Percentiles rank a stretch among this genome's conserved stretches.
These are phyloP conservation scores for Neogale vison DNA, from an alignment of 2,113 vertebrate genomes.

Conservation along the genomic window DNA sequence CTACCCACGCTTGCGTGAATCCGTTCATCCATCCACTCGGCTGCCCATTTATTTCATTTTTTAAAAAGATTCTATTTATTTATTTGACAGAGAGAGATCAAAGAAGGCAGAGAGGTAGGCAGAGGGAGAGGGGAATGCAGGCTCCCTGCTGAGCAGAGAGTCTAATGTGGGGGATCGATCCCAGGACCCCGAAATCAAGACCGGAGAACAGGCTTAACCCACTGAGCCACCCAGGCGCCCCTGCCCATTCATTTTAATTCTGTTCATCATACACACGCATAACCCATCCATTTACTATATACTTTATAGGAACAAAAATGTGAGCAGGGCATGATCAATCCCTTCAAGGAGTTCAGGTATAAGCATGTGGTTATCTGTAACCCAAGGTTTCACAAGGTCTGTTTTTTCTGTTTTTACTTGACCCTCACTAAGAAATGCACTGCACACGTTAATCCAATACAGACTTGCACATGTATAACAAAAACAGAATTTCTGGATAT, in stretches of 20 bases:
- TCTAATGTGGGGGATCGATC: rapidly evolving
- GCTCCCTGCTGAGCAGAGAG: no score
- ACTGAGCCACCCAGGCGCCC: no score
- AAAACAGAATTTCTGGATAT: neutral
- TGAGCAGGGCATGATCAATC: neutral
- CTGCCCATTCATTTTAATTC: neutral
- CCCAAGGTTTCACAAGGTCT: neutral
- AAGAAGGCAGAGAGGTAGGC: no score
- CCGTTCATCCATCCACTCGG: neutral
- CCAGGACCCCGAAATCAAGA: no score
- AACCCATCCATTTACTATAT: neutral
- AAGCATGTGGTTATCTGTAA: neutral
- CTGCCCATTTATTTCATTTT: neutral
- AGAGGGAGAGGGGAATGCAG: no score
- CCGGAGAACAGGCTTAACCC: no score
- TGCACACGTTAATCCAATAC: neutral
- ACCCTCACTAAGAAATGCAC: neutral
- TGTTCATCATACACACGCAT: neutral
- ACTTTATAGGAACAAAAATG: neutral
- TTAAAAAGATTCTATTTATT: no score
- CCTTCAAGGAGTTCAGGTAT: neutral
- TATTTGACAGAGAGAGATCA: no score
- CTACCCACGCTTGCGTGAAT: neutral
- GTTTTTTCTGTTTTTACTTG: neutral
- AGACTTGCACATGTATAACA: neutral